Base-by-base conservation (phyloP, 2,113 vertebrate genomes). In the Lasiurus borealis region DNA sequence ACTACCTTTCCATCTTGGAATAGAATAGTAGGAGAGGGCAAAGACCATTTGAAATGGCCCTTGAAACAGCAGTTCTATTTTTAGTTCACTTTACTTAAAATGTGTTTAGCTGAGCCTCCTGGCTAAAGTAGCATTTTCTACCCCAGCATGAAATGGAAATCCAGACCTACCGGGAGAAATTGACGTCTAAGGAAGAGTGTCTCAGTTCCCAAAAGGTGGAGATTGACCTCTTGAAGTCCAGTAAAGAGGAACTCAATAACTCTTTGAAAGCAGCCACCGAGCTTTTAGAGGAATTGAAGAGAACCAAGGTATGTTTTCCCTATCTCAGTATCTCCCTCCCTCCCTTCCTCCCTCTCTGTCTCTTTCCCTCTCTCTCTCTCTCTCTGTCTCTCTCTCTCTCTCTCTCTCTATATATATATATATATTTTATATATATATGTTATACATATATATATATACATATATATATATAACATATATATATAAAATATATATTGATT, bases 181-280 rank as follows among this genome's bases (percentile, higher is more conserved):
- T 98, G 27, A 90, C 85, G 31, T 97, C 54, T 0, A 93, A 95
- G 68, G 98, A 98, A 68, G 86, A 95, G 29, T 88, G 93, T n/a
- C 96, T 98, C 83, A 95, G 15, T 69, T 97, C 93, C 0, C 97
- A 98, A 85, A 97, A 97, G 34, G 5, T 94, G 44, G 98, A 98
- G 95, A 97, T 98, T 16, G 97, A 98, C 44, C 86, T 92, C 83
- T 62, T 98, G 62, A 98, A 97, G 92, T 96, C 96, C 77, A 96
- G 64, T 87, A 97, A 98, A 82, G 98, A 98, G 85, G 77, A 98
- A 75, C 64, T 98, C 81, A 98, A 83, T 59, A 96, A 95, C 83
- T 97, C 97, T 46, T 96, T 98, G 91, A 95, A 97, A 81, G 93
- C 96, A 64, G 68, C 97, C 68, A 96, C 96, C 66, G 71, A 96